Conservation (phyloP, 1,140 invertebrate genomes). For the Acromyrmex echinatior region DNA sequence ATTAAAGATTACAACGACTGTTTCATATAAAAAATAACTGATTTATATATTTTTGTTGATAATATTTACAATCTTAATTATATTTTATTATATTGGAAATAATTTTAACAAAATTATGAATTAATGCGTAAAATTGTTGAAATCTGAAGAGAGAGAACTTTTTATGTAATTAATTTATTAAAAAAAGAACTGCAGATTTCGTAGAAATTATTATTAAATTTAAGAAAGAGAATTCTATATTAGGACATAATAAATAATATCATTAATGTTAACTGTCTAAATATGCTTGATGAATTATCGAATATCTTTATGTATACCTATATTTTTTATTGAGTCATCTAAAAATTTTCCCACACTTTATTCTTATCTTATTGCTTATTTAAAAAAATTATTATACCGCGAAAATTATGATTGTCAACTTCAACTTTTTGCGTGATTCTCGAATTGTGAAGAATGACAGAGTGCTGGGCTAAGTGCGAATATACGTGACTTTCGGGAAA, state of each 20-base stretch:
- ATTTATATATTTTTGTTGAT: not conserved
- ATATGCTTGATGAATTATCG: not conserved
- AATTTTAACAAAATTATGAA: not conserved
- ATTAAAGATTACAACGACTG: not conserved
- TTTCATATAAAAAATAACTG: not conserved
- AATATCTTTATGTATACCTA: not conserved
- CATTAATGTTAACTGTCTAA: not conserved
- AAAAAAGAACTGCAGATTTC: not conserved
- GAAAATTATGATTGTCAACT: not conserved
- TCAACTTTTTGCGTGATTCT: constrained; percentile 37
- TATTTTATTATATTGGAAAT: not conserved
- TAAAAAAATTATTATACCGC: not conserved
- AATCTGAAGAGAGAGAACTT: not conserved
- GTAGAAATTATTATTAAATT: not conserved
- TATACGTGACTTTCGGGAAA: constrained; percentile 67
- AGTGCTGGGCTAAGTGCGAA: constrained; percentile 35
- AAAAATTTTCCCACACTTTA: constrained; percentile 6
- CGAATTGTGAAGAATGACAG: not conserved
- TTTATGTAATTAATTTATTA: not conserved
- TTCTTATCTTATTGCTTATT: not conserved
- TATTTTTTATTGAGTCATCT: not conserved
- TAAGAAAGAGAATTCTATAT: not conserved
- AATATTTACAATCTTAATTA: not conserved
- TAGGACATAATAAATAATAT: not conserved
- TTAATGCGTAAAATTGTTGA: not conserved